Evolutionary conservation across 2,113 vertebrate species (phyloP).

Genomic region (Dasyurus viverrinus): DNA sequence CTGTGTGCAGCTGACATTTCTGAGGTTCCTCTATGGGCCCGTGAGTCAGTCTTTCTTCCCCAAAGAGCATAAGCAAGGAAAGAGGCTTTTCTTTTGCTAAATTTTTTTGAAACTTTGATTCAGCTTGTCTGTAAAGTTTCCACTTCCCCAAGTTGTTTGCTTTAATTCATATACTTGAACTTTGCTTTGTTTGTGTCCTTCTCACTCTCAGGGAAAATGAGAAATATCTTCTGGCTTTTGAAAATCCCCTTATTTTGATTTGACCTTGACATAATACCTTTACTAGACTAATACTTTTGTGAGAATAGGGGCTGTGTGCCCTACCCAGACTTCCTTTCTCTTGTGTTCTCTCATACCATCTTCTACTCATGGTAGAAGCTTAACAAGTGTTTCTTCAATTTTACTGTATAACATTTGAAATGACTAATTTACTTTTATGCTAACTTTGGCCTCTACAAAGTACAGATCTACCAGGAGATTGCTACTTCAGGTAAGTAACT

Average conservation of each 20-base stretch:
- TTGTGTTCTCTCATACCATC: not conserved
- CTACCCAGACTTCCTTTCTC: not conserved
- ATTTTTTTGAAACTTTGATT: not conserved
- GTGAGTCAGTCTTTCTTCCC: slow-evolving; percentile 24
- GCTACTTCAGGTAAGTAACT: not conserved
- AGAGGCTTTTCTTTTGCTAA: not conserved
- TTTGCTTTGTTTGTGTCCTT: not conserved
- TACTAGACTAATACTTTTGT: not conserved
- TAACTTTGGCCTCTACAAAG: slow-evolving; percentile 18
- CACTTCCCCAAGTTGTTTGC: not conserved
- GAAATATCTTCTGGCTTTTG: not conserved
- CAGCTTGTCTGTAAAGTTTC: slow-evolving; percentile 45
- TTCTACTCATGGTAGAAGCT: not conserved
- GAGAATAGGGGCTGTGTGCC: not conserved
- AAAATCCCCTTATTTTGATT: not conserved
- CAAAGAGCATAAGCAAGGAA: not conserved
- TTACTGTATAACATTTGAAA: not conserved
- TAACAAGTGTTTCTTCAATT: not conserved
- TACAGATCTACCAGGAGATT: not conserved
- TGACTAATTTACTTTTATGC: not conserved
- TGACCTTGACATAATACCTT: not conserved
- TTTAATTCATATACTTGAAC: slow-evolving; percentile 39
- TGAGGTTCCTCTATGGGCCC: slow-evolving; percentile 43
- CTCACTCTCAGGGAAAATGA: slow-evolving; percentile 18
- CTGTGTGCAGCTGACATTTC: slow-evolving; percentile 24